Base-by-base conservation (phyloP, 2,797 vertebrate species). In the Sebastes oblongus region DNA sequence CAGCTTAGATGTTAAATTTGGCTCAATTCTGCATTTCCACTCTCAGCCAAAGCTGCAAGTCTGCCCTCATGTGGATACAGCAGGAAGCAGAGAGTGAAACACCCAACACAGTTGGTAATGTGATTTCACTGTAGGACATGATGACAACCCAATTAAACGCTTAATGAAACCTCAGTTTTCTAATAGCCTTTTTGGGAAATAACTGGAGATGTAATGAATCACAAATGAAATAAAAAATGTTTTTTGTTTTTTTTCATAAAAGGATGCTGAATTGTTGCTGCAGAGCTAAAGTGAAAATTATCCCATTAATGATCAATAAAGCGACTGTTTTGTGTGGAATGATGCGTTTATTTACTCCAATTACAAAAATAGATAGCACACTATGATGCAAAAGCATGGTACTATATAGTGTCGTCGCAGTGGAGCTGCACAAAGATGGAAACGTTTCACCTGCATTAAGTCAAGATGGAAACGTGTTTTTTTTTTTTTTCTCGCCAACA, bases 31-130 rank as follows among this genome's bases (percentile, higher is more conserved):
- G 78, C 70, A 20, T 82, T 81, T 79, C 60, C 80, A 76, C 67
- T 30, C 11, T 4, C 20, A 76, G 69, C 18, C 56, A 67, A 52
- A 87, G 64, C 84, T 94, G 46, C 93, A 94, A 95, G 95, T 85
- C 93, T 95, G 97, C 97, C 98, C 97, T 95, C 97, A 85, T 96
- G 97, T 99, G 98, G 97, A 92, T 90, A 79, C 68, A 73, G 46
- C 13, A 66, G 66, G 91, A 82, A 94, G 50, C 30, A 77, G 77
- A 86, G 77, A 86, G 39, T 1, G 66, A 65, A 81, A 39, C 2
- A 5, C 67, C 65, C 80, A 14, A 58, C 88, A 82, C 87, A 88
- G 89, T 81, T 75, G 72, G 79, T 80, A 72, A 78, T 75, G 75
- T 58, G 29, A 74, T 90, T 86, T 86, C 85, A 80, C 88, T 80